Base-by-base conservation (phyloP, 1,140 invertebrate genomes). In the Brachionus koreanus region DNA sequence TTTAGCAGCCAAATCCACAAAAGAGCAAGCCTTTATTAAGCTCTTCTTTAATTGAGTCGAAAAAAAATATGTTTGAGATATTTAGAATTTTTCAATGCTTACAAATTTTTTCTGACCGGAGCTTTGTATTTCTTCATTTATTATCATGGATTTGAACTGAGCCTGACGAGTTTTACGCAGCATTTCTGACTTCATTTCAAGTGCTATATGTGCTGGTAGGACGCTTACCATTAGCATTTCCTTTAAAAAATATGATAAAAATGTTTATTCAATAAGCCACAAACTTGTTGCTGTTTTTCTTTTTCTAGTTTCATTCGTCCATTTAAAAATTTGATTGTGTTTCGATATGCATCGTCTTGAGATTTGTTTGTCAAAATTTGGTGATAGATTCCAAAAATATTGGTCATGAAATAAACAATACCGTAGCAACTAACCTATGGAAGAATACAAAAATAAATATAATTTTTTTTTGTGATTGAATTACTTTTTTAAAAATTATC, bases 211-310 rank as follows among this genome's bases (percentile, higher is more conserved):
- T 19, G 65, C 65, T 52, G 79, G 79, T 49, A 82, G 10, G 29
- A 82, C 79, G 25, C 65, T 82, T 2, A 82, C 39, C 57, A 82
- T 82, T 23, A 82, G 49, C 39, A 57, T 67, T 69, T 82, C 79
- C 76, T 79, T 79, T 23, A 33, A 61, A 33, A 42, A 79, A 61
- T 0, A 25, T 37, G 5, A 2, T 23, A 29, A 37, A 6, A 77
- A 77, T 33, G 12, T 37, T 72, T 72, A 33, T 33, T 7, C 2
- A 61, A 10, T n/a, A 35, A 72, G 16, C 42, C 43, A 46, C 19
- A 1, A 13, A 49, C 69, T 37, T 82, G 79, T 52, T 82, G 39
- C 42, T 82, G 57, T 35, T 69, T 65, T 43, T 82, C 79, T 65
- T 57, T 35, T 52, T 82, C 79, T 19, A 82, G 37, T 23, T 65